Base-by-base conservation (phyloP, 1,140 invertebrate species). In the Temnothorax curvispinosus region DNA sequence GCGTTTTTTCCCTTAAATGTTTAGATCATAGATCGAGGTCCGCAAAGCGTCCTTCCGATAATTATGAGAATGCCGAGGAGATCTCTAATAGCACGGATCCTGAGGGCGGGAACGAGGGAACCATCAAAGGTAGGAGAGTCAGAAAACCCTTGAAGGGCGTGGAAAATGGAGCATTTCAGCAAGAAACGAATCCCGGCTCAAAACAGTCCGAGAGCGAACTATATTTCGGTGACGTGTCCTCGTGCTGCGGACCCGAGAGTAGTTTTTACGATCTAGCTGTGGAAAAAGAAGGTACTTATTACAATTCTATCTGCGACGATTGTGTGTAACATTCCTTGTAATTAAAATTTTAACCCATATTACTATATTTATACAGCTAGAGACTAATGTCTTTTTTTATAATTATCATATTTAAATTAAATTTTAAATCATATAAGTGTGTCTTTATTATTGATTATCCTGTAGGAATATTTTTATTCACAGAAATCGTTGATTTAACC, bases 181-280 rank as follows among this genome's bases (percentile, higher is more conserved):
- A 95, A 64, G 94, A 95, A 88, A 44, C 93, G 2, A 94, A 93
- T 74, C 80, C 92, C 1, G 90, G 90, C 9, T 87, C 92, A 0
- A 95, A 96, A 85, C 95, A 95, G 82, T 96, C 95, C 1, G 96
- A 96, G 76, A 98, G 97, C 3, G 98, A 98, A 94, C 96, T 98
- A 1, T 98, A 98, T 92, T 98, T 98, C 93, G 98, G 97, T 1
- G 97, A 98, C 91, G 97, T 98, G 0, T 98, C 97, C n/a, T 98
- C 97, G 71, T 98, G 97, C 91, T 98, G 97, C 89, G 94, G 94
- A 5, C 94, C 94, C 0, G 94, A 95, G 35, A 95, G 94, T 60
- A 95, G 94, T 81, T 95, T 95, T 58, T 95, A 95, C 74, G 94
- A 95, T 78, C 84, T 95, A 18, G 93, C 94, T 21, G 92, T 95